phyloP scores from a whole-genome alignment of 2,888 invertebrate species.

The Lepidochrysops patricia region DNA sequence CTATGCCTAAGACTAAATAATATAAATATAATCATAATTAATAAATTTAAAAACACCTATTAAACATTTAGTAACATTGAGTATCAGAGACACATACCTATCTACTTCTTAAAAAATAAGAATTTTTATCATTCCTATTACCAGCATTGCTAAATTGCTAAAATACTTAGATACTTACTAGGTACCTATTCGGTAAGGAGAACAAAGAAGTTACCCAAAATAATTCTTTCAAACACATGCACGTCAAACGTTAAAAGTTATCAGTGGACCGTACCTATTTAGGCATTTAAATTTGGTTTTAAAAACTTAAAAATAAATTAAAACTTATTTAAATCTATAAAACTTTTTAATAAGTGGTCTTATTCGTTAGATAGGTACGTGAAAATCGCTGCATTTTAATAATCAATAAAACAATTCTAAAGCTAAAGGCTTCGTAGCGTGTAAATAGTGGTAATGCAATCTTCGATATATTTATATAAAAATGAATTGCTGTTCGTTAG shows the following conservation, averaged over 20 bases:
- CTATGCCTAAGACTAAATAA: conserved; percentile 3
- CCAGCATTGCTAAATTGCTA: background rate
- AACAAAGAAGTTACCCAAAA: background rate
- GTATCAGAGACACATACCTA: background rate
- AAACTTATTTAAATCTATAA: background rate
- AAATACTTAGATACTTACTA: background rate
- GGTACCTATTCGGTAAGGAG: background rate
- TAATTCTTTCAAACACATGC: too few relatives aligned
- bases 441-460: background rate
- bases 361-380: too few relatives aligned
- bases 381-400: too few relatives aligned
- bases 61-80: conserved; percentile 10
- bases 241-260: too few relatives aligned
- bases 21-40: conserved; percentile 11
- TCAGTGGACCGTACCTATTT: too few relatives aligned
- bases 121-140: conserved; percentile 1
- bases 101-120: background rate
- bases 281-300: background rate
- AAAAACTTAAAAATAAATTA: background rate
- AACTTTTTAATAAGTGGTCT: background rate
- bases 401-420: too few relatives aligned
- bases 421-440: background rate
- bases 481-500: too few relatives aligned
- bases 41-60: conserved; percentile 10
- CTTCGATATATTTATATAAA: too few relatives aligned